Evolutionary conservation across 2,888 invertebrate genomes (phyloP).

Genomic region (Torymus auratus): DNA sequence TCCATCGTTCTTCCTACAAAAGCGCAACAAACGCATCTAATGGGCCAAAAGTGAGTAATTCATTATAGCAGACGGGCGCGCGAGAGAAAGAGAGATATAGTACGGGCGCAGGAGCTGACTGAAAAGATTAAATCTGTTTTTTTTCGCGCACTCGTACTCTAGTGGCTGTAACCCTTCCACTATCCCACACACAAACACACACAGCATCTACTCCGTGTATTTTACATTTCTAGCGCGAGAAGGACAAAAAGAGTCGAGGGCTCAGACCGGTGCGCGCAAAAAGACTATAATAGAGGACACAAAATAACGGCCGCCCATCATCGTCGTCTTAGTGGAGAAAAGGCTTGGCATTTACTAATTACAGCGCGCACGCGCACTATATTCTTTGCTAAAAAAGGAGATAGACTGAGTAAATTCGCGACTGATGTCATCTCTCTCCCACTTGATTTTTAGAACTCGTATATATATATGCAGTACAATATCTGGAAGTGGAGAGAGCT

Average conservation of each 20-base stretch:
- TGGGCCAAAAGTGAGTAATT: no score
- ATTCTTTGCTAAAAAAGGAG: not conserved
- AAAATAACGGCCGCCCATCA: not conserved
- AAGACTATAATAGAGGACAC: not conserved
- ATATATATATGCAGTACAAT: conserved; percentile 46
- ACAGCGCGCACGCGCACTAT: not conserved
- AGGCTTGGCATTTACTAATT: conserved; percentile 45
- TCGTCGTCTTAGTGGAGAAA: not conserved
- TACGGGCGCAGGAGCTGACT: not conserved
- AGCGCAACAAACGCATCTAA: no score
- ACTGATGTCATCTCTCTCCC: not conserved
- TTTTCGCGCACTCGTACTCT: no score
- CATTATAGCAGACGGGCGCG: not conserved
- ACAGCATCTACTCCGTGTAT: no score
- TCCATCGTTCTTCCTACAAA: no score
- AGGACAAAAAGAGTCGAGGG: no score
- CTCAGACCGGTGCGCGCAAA: no score
- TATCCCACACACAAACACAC: no score
- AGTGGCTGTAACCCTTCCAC: no score
- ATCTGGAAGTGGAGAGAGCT: conserved; percentile 1
- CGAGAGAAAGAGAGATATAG: not conserved
- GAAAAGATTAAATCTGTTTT: no score
- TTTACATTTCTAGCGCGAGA: no score
- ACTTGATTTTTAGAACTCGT: conserved; percentile 39
- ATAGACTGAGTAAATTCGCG: conserved; percentile 33